Evolutionary conservation across 2,113 vertebrate genomes (phyloP).

Genomic region (Gallinago jamesoni): DNA sequence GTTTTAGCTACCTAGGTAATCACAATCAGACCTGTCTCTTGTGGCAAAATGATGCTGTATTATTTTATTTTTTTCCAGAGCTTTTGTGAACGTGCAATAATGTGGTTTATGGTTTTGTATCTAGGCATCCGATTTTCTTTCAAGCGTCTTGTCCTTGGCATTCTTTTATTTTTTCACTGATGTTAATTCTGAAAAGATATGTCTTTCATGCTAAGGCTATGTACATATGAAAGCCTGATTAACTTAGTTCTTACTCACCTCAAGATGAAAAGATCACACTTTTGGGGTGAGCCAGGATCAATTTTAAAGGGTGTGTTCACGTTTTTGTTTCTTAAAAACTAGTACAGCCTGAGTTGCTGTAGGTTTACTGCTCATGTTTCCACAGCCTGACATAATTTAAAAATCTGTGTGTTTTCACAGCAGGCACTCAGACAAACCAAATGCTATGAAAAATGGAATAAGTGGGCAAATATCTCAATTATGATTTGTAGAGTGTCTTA

Average conservation of each 20-base stretch:
- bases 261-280: not conserved
- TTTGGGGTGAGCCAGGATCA: not conserved
- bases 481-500: not conserved
- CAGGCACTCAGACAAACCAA: not conserved
- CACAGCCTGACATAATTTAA: not conserved
- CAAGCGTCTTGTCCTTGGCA: not conserved
- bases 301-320: not conserved
- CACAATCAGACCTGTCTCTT: slow-evolving; percentile 5
- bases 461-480: not conserved
- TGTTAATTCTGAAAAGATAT: not conserved
- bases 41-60: not conserved
- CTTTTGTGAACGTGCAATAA: slow-evolving; percentile 18
- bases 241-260: not conserved
- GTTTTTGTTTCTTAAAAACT: not conserved
- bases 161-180: not conserved
- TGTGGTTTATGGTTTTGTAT: not conserved
- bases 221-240: not conserved
- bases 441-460: not conserved
- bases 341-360: not conserved
- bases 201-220: not conserved
- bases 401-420: slow-evolving; percentile 1
- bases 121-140: not conserved
- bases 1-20: slow-evolving; percentile 18
- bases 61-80: not conserved
- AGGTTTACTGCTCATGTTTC: not conserved